Evolutionary conservation across 2,888 invertebrate genomes (phyloP), one percentile per base, ranked within the genome.

Genomic region (Calephelis perditalis): DNA sequence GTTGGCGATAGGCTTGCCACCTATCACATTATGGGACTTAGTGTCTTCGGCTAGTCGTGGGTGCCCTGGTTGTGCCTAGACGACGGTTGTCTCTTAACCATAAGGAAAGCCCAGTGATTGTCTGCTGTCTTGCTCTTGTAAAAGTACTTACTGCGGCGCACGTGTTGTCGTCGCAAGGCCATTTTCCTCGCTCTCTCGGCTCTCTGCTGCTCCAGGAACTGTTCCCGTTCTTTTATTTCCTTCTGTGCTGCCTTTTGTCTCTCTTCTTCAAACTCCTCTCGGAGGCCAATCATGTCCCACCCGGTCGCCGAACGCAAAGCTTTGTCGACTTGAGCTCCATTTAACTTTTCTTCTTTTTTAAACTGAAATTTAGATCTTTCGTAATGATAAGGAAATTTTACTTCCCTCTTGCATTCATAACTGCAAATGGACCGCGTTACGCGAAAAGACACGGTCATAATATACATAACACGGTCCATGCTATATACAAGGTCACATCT

Each of bases 271-370:
- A 89, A 89, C 67, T 88, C 87, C 1, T 72, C 71, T 52, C 75
- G 71, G 0, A 90, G 71, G 0, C 72, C 67, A 3, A 62, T 57
- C n/a, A 79, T 79, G 82, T 96, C 94, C 83, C 95, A 96, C 36
- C 92, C 91, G 46, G 93, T 92, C 0, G 94, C 94, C 67, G 94
- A 92, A 10, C 93, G 91, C 2, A 97, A 78, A 0, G 96, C 96
- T 73, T 94, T 94, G 76, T 96, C 95, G 5, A 97, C 92, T 62
- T 96, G 91, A 3, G 84, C 81, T n/a, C 92, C 84, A 83, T 97
- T 96, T 0, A 92, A 79, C 74, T 93, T 92, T 76, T 98, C 98
- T 81, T 99, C 99, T 71, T 96, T 95, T 76, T 98, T 98, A 77
- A 97, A 99, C 86, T 91, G 72, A 46, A 46, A 52, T 40, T 7